Conservation (phyloP, 2,888 invertebrate genomes). For the Tenthredo mesomela region DNA sequence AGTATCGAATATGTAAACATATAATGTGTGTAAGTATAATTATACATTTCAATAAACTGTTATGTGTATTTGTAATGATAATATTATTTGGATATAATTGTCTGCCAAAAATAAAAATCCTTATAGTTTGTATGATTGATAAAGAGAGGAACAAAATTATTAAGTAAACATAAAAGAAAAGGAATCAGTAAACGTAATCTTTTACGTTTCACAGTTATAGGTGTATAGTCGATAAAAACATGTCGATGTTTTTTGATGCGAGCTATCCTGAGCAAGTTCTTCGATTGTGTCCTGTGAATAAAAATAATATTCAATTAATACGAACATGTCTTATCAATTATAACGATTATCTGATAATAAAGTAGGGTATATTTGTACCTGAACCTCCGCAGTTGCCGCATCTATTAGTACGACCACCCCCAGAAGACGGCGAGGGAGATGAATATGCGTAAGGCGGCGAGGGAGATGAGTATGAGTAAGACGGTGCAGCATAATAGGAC, state of each 20-base stretch:
- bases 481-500: not conserved
- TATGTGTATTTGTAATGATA: not conserved
- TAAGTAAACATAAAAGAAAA: not conserved
- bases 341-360: not conserved
- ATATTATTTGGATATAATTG: not conserved
- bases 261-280: not conserved
- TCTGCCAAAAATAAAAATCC: not conserved
- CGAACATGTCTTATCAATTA: not conserved
- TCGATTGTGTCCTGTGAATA: slow-evolving; percentile 8
- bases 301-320: not conserved
- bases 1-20: not conserved
- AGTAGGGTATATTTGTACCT: slow-evolving; percentile 8
- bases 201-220: not conserved
- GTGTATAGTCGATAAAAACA: not conserved
- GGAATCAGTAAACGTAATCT: not conserved
- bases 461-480: not conserved
- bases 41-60: not conserved
- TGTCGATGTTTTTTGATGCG: not conserved
- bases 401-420: slow-evolving; percentile 4
- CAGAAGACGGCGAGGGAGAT: no score
- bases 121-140: not conserved
- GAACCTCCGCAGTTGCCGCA: slow-evolving; percentile 7
- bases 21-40: not conserved
- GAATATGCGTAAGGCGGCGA: not conserved
- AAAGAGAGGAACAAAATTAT: not conserved